Evolutionary conservation across 2,797 vertebrate genomes (phyloP).

Genomic region (Tympanoctomys barrerae): DNA sequence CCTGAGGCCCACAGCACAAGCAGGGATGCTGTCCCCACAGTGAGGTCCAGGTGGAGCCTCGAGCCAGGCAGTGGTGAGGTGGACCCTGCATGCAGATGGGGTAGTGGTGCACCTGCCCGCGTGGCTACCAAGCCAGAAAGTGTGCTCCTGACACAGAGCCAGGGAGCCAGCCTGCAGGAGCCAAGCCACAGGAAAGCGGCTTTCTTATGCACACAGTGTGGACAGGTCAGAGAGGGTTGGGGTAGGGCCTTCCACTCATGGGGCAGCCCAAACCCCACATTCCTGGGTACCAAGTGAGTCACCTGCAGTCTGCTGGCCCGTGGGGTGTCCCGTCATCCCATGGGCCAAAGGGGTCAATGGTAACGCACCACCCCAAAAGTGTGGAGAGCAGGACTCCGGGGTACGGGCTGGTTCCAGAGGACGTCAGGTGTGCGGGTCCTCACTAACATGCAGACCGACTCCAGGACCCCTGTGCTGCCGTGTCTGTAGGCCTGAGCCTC

Average conservation of each 20-base stretch:
- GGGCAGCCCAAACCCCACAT: neutral
- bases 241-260: fast-evolving
- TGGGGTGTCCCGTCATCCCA: neutral
- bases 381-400: too few relatives aligned
- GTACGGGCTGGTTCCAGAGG: neutral
- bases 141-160: neutral
- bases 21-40: too few relatives aligned
- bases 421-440: neutral
- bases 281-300: fast-evolving
- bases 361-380: neutral
- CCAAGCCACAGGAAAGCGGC: neutral
- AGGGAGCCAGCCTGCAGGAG: neutral
- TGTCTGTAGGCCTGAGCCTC: neutral
- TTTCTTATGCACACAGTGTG: neutral
- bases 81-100: neutral
- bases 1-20: neutral
- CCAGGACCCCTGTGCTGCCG: neutral
- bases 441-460: too few relatives aligned
- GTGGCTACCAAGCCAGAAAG: neutral
- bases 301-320: neutral
- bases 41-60: neutral
- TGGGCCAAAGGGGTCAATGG: neutral
- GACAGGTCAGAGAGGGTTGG: neutral
- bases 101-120: neutral
- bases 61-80: neutral